These are phyloP conservation scores for Chaenodraco wilsoni DNA, from an alignment of 2,797 vertebrate genomes.

Conservation along the genomic window DNA sequence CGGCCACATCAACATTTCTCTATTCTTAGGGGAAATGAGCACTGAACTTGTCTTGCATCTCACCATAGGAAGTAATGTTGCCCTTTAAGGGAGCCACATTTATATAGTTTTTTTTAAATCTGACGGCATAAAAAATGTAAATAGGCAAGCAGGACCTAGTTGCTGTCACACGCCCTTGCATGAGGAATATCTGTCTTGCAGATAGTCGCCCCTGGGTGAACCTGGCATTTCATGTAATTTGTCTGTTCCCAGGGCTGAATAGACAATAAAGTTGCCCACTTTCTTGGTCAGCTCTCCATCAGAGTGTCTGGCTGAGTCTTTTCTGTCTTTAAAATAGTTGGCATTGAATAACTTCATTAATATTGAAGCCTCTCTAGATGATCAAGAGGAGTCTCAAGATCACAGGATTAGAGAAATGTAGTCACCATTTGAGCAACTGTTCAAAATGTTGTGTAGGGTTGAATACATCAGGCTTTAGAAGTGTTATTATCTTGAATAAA, in stretches of 20 bases:
- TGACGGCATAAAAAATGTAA: conserved; percentile 62
- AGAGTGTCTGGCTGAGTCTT: conserved; percentile 28
- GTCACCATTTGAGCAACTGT: conserved; percentile 21
- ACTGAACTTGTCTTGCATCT: conserved; percentile 65
- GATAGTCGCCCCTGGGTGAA: conserved; percentile 69
- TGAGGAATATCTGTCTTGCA: conserved; percentile 69
- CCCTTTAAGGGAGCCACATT: conserved; percentile 65
- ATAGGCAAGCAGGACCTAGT: conserved; percentile 52
- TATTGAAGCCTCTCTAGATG: conserved; percentile 10
- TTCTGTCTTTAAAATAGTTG: not conserved
- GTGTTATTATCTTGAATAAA: conserved; percentile 49
- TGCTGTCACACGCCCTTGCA: conserved; percentile 65
- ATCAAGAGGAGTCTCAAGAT: conserved; percentile 12
- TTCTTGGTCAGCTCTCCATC: conserved; percentile 41
- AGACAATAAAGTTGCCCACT: conserved; percentile 40
- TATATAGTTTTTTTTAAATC: conserved; percentile 49
- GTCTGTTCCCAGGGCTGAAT: conserved; percentile 62
- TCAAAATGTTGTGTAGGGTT: conserved; percentile 20
- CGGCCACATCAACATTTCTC: conserved; percentile 69
- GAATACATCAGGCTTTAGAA: conserved; percentile 15
- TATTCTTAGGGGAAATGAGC: conserved; percentile 70
- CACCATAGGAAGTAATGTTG: conserved; percentile 52
- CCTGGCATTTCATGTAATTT: conserved; percentile 75
- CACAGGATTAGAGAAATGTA: not conserved
- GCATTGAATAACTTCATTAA: conserved; percentile 8